phyloP scores from a whole-genome alignment of 2,888 invertebrate genomes.

The Autographa gamma region DNA sequence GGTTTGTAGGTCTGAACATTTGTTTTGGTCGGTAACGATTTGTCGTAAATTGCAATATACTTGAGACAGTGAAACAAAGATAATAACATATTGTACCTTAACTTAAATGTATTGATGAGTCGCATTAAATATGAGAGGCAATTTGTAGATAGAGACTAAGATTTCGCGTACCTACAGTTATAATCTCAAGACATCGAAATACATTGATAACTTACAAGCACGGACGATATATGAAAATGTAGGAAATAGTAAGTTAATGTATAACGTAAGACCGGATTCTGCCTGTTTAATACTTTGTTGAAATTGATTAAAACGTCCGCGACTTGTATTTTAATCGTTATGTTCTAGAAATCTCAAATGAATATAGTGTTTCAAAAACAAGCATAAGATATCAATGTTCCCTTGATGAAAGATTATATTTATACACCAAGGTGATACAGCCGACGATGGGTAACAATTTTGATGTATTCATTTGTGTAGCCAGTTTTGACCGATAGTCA shows the following conservation, averaged over 20 bases:
- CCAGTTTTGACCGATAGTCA: conserved; percentile 56
- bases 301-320: conserved; percentile 49
- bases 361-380: conserved; percentile 19
- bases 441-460: conserved; percentile 57
- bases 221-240: conserved; percentile 42
- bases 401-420: conserved; percentile 37
- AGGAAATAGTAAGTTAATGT: conserved; percentile 42
- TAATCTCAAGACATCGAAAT: conserved; percentile 55
- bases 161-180: conserved; percentile 31
- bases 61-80: conserved; percentile 33
- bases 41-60: conserved; percentile 28
- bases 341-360: conserved; percentile 25
- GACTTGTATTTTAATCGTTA: conserved; percentile 44
- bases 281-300: conserved; percentile 41
- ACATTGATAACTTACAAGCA: conserved; percentile 43
- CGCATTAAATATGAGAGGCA: conserved; percentile 15
- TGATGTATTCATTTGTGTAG: conserved; percentile 62
- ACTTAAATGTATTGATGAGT: conserved; percentile 24
- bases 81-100: conserved; percentile 7
- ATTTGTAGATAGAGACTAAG: conserved; percentile 28
- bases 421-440: conserved; percentile 35
- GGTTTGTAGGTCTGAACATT: conserved; percentile 33
- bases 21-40: conserved; percentile 28
- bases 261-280: conserved; percentile 50
- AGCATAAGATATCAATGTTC: conserved; percentile 39